phyloP scores from a whole-genome alignment of 2,888 invertebrate species.

The Aquatica leii region DNA sequence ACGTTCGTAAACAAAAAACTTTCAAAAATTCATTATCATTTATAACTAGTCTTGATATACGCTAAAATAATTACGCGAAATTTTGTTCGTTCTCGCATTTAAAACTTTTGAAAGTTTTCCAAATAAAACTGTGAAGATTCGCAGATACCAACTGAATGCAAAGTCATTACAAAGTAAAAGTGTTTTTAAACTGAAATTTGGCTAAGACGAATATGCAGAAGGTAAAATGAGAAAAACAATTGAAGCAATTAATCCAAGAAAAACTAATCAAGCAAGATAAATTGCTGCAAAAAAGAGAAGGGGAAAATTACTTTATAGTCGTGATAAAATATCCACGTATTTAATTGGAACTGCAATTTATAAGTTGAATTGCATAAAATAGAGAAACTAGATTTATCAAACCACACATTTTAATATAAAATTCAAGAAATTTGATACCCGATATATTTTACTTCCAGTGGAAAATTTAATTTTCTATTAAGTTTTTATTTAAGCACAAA shows the following conservation, averaged over 20 bases:
- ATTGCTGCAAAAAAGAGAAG: slow-evolving; percentile 56
- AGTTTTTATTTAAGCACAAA: no score
- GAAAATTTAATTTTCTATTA: no score
- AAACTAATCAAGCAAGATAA: slow-evolving; percentile 64
- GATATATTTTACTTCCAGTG: no score
- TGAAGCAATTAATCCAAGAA: slow-evolving; percentile 63
- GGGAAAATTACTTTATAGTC: slow-evolving; percentile 61
- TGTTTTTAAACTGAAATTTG: slow-evolving; percentile 51
- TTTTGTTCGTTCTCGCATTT: no score
- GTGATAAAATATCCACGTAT: slow-evolving; percentile 61
- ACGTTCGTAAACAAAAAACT: slow-evolving; percentile 7
- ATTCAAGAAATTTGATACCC: not conserved
- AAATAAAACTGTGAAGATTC: slow-evolving; percentile 28
- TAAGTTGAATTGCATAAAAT: slow-evolving; percentile 48
- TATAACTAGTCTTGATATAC: slow-evolving; percentile 8
- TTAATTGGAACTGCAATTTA: slow-evolving; percentile 59
- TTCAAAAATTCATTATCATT: slow-evolving; percentile 13
- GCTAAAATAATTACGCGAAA: slow-evolving; percentile 18
- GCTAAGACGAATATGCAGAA: slow-evolving; percentile 59
- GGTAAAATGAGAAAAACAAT: slow-evolving; percentile 62
- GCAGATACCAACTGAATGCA: slow-evolving; percentile 30
- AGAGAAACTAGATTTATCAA: slow-evolving; percentile 33
- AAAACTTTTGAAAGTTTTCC: slow-evolving; percentile 12
- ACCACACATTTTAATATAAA: slow-evolving; percentile 28
- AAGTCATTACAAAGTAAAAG: slow-evolving; percentile 35